These are phyloP conservation scores for Drosophila sp. DNA, from an alignment of 1,140 invertebrate species.

Conservation along the genomic window DNA sequence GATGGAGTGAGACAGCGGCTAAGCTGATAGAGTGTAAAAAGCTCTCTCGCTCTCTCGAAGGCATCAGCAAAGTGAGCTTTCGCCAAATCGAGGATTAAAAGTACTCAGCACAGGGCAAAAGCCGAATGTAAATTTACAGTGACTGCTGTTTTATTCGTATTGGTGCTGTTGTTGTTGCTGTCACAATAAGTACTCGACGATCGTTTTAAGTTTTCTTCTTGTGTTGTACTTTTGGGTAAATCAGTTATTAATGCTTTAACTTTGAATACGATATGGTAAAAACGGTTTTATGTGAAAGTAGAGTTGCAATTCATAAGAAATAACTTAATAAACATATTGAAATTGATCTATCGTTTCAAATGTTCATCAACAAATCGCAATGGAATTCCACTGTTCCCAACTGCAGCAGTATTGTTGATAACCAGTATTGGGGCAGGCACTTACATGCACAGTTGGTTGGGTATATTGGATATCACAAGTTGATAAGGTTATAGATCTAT, in stretches of 20 bases:
- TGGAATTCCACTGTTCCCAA: neutral
- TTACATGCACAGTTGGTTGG: neutral
- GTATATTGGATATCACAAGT: neutral
- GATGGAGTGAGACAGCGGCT: neutral
- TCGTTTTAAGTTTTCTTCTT: neutral
- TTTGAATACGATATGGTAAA: neutral
- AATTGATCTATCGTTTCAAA: neutral
- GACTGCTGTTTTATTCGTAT: neutral
- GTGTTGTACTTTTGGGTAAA: neutral
- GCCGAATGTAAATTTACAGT: neutral
- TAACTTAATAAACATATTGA: neutral
- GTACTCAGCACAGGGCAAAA: neutral
- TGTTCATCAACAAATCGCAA: neutral
- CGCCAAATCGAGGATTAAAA: neutral
- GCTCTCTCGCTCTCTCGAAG: too few species aligned
- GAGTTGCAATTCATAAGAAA: slow-evolving; percentile 6
- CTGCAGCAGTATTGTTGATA: slow-evolving; percentile 6
- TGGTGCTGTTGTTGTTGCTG: neutral
- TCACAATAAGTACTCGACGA: neutral
- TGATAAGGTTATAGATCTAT: neutral
- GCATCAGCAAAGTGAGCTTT: neutral
- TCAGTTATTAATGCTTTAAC: neutral
- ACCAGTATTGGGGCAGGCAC: neutral
- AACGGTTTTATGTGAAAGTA: neutral
- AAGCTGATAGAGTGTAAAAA: neutral